These are phyloP conservation scores for Hydroisotoma schaefferi DNA, from an alignment of 2,888 invertebrate species.

Conservation along the genomic window DNA sequence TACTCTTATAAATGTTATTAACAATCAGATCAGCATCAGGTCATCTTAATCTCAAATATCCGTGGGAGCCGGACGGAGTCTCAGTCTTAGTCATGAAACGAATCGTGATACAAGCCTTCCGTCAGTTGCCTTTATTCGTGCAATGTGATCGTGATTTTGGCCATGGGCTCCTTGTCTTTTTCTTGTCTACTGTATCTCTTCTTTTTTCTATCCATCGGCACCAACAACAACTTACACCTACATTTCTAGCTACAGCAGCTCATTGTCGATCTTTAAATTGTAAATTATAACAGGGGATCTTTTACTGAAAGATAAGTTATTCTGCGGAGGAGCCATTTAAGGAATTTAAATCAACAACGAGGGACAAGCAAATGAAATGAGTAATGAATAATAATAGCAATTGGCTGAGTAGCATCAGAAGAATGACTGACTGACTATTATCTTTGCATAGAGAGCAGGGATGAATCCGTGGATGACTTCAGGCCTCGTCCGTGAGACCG, in stretches of 20 bases:
- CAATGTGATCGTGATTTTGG: constrained; percentile 13
- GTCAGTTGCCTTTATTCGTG: constrained; percentile 13
- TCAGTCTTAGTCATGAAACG: constrained; percentile 14
- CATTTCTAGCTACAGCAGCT: background rate
- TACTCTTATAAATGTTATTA: constrained; percentile 1
- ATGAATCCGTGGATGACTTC: background rate
- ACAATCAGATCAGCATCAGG: constrained; percentile 3
- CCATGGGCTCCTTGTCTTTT: constrained; percentile 9
- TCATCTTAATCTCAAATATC: constrained; percentile 14
- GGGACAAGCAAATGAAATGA: constrained; percentile 19
- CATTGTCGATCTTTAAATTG: constrained; percentile 11
- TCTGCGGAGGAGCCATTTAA: constrained; percentile 15
- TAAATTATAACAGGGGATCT: background rate
- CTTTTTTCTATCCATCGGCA: constrained; percentile 6
- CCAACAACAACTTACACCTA: background rate
- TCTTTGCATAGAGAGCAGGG: too few relatives aligned
- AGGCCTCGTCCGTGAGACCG: background rate
- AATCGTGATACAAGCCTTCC: constrained; percentile 6
- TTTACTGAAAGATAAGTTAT: constrained; percentile 2
- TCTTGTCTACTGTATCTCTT: too few relatives aligned
- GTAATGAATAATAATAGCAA: constrained; percentile 25
- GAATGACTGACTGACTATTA: constrained; percentile 10
- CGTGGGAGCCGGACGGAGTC: constrained; percentile 16
- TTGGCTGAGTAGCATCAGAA: constrained; percentile 1
- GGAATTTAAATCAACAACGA: constrained; percentile 15